A percentile compares a stretch with the other conserved stretches of the same genome.
These are phyloP conservation scores for Syndactyla subalaris DNA, from an alignment of 2,797 vertebrate genomes.

Conservation along the genomic window DNA sequence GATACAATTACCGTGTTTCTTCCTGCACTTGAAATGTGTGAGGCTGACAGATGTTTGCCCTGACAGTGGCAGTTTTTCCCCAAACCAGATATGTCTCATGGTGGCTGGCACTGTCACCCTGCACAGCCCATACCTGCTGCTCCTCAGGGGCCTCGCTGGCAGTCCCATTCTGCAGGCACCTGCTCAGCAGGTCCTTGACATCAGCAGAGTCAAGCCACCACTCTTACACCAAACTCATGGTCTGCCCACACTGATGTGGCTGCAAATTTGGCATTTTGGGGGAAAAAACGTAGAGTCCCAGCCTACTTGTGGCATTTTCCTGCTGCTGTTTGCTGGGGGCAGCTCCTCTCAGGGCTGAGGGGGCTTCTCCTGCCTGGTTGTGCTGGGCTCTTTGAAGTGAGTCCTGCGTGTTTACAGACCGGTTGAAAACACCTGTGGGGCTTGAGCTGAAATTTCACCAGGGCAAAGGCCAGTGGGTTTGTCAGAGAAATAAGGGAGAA, in stretches of 20 bases:
- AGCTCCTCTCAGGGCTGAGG: accelerated
- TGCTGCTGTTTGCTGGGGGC: background rate
- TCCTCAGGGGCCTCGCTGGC: accelerated
- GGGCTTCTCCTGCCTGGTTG: background rate
- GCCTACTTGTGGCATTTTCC: background rate
- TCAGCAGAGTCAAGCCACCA: background rate
- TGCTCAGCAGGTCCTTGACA: background rate
- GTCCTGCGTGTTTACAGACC: background rate
- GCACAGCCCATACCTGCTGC: background rate
- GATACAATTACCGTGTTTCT: background rate
- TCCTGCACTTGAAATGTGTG: background rate
- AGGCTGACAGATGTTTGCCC: background rate
- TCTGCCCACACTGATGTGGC: background rate
- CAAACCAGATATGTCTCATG: background rate
- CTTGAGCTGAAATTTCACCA: background rate
- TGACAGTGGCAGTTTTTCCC: background rate
- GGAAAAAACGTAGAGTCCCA: accelerated
- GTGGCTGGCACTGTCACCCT: background rate
- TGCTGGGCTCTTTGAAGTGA: background rate
- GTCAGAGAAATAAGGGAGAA: background rate
- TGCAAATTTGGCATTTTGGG: background rate
- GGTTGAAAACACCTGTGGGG: background rate
- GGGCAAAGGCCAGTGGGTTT: background rate
- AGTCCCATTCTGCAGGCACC: background rate
- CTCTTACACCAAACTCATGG: accelerated